Percentiles rank a stretch among this genome's conserved stretches.
phyloP scores from a whole-genome alignment of 2,797 vertebrate species.

The Enteromius radiatus region DNA sequence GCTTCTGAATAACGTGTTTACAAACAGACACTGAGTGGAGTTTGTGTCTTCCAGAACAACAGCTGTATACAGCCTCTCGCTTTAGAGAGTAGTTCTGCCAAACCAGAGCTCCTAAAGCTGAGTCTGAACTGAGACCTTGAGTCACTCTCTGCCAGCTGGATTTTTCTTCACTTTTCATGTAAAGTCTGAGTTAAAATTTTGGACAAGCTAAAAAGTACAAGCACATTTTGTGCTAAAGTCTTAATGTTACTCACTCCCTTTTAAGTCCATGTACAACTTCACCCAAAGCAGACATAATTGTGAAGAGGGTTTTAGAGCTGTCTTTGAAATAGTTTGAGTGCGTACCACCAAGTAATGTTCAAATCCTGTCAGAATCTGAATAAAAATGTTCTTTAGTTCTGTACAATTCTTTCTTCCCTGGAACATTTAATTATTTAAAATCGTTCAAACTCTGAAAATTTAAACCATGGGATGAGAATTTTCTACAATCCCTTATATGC shows the following conservation, averaged over 20 bases:
- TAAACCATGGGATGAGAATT: background rate
- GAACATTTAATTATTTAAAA: background rate
- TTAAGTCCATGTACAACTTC: background rate
- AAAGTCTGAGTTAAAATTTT: background rate
- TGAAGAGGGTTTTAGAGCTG: constrained; percentile 8
- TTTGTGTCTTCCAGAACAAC: background rate
- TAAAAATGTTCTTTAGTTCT: background rate
- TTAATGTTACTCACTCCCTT: background rate
- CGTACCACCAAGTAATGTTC: background rate
- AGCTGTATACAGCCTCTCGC: background rate
- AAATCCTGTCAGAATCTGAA: background rate
- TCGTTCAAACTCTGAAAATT: background rate
- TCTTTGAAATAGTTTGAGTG: background rate
- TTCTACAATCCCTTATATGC: too few relatives aligned
- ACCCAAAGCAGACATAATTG: background rate
- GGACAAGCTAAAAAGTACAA: background rate
- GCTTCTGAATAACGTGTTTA: constrained; percentile 2
- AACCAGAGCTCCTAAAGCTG: background rate
- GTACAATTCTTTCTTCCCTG: background rate
- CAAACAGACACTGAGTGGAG: background rate
- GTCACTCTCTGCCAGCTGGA: background rate
- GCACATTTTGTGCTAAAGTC: background rate
- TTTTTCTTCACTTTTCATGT: constrained; percentile 9
- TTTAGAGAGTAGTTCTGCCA: background rate
- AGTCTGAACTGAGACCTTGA: constrained; percentile 13